Evolutionary conservation across 1,140 invertebrate genomes (phyloP), one percentile per base, ranked within the genome.

Genomic region (Ladona fulva): DNA sequence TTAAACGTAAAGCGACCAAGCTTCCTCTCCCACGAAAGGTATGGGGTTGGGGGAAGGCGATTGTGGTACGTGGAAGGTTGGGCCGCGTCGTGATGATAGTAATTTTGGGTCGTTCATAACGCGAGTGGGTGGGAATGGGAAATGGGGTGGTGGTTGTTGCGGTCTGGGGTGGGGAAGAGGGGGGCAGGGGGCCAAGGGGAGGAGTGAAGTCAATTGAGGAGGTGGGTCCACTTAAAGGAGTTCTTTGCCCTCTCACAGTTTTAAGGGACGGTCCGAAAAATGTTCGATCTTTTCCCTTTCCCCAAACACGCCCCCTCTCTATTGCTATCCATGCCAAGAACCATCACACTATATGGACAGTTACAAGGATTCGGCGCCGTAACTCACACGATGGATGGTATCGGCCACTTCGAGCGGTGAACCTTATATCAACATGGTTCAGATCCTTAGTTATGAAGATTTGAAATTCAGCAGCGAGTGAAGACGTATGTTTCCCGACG

Each of bases 41-140:
- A 10, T 19, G 10, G 44, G 44, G 44, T 52, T 52, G 44, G 52
- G 52, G 52, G 3, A 3, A 12, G 52, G 1, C 52, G 52, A 66
- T 66, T 66, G 52, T 66, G 52, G 52, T 66, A 19, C 52, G 52
- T 66, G 52, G 12, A 66, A 66, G 52, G 52, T 66, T 66, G 14
- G 52, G 52, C 52, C 12, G 3, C 52, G 52, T 66, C 52, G 52
- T 66, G 52, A 66, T 66, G 52, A 66, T 66, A 66, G 52, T 66
- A 66, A 66, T 66, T 66, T 66, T 66, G 52, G 52, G 52, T 66
- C 52, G 52, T 66, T 66, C 52, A 66, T 66, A 66, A 66, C 52
- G 52, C 52, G 52, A 66, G 52, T 66, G 52, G 52, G 52, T 66
- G 52, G 52, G 52, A 66, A 66, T 66, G 52, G 52, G 52, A 52